These are phyloP conservation scores for Panonychus citri DNA, from an alignment of 1,140 invertebrate species.

Conservation along the genomic window DNA sequence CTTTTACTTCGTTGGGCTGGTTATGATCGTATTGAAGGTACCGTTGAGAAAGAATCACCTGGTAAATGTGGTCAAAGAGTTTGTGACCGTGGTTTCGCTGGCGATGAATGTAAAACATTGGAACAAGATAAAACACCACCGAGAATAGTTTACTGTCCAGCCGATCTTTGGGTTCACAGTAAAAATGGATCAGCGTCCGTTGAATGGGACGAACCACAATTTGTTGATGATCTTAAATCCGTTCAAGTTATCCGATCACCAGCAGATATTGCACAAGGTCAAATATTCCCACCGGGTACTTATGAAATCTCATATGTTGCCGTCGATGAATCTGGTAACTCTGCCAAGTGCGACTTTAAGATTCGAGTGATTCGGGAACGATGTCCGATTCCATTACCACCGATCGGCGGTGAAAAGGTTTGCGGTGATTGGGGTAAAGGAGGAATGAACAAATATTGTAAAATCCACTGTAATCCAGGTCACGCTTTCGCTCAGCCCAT, in stretches of 20 bases:
- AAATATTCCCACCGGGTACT: constrained; percentile 70
- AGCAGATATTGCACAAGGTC: constrained; percentile 63
- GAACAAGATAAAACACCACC: constrained; percentile 64
- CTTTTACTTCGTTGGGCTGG: constrained; percentile 72
- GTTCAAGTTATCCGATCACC: constrained; percentile 47
- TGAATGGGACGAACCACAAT: constrained; percentile 77
- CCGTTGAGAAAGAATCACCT: constrained; percentile 73
- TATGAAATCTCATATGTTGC: constrained; percentile 84
- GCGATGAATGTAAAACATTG: constrained; percentile 54
- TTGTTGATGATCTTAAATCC: constrained; percentile 63
- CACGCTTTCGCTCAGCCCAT: constrained; percentile 67
- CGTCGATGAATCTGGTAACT: constrained; percentile 66
- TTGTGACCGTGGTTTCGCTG: constrained; percentile 59
- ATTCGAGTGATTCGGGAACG: constrained; percentile 74
- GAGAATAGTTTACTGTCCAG: constrained; percentile 63
- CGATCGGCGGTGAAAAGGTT: constrained; percentile 61
- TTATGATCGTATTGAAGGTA: constrained; percentile 62
- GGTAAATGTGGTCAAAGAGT: constrained; percentile 65
- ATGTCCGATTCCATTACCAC: constrained; percentile 60
- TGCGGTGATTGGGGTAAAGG: constrained; percentile 89
- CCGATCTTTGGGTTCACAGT: constrained; percentile 56
- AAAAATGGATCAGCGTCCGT: constrained; percentile 73
- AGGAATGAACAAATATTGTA: constrained; percentile 39
- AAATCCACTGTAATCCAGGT: constrained; percentile 53
- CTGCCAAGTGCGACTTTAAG: constrained; percentile 74